Evolutionary conservation across 2,113 vertebrate genomes (phyloP), one percentile per base, ranked within the genome.

Genomic region (Benitochromis conjunctus): DNA sequence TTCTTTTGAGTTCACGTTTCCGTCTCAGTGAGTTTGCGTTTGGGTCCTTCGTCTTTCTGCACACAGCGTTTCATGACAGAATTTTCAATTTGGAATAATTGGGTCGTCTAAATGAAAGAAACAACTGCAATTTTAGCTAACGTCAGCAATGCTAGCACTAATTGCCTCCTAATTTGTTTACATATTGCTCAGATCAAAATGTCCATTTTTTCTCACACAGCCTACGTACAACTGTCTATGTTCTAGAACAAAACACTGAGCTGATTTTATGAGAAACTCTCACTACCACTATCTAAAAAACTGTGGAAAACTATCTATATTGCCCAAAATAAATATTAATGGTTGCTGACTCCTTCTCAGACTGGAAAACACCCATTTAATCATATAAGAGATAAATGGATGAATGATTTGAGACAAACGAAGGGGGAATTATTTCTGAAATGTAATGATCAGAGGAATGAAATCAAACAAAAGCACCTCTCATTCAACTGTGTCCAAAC

Each of bases 391-490:
- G 31, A 86, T 2, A 58, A 85, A 80, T 64, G 31, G 64, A 79
- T 80, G 58, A 54, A 71, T 57, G 1, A 80, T 77, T 74, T 16
- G 24, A 79, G 5, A 77, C 19, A 80, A 64, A 78, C 9, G 3
- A 57, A 29, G 14, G 26, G 43, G 9, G 21, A 46, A 84, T 81
- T 79, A 87, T 38, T 31, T 79, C 66, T 66, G 9, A 69, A 83
- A 79, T 87, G 4, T 56, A 43, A 36, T 8, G 53, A 82, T 80
- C 53, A 64, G 46, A 86, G 74, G 77, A 53, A 38, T n/a, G 54
- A 38, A 57, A 79, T 77, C 48, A 76, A 64, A 86, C 69, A 83
- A 57, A 74, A 69, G 10, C 34, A 66, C 48, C 64, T 86, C 43
- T 74, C 43, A 29, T 51, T 51, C 43, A 74, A 19, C 69, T 48